A percentile compares a stretch with the other conserved stretches of the same genome.
Conservation (phyloP, 2,888 invertebrate species). For the Ophion obscuratus region DNA sequence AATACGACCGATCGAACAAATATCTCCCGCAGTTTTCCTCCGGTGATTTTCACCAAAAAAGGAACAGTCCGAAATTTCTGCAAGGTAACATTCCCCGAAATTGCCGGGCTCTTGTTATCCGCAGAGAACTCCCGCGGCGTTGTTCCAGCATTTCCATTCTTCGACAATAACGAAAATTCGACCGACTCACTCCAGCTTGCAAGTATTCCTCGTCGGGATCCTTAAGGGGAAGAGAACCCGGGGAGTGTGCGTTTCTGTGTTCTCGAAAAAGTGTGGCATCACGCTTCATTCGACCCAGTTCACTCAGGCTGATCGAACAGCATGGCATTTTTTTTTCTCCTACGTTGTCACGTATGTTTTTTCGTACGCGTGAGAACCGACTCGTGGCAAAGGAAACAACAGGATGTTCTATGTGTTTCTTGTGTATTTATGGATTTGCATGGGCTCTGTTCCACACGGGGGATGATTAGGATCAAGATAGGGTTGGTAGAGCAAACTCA, state of each 20-base stretch:
- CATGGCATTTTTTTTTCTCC: constrained; percentile 33
- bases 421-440: not conserved
- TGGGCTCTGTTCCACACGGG: not conserved
- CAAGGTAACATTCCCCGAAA: constrained; percentile 80
- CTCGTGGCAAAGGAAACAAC: not conserved
- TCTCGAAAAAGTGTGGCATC: constrained; percentile 58
- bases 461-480: not conserved
- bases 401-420: not conserved
- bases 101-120: constrained; percentile 68
- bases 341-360: constrained; percentile 42
- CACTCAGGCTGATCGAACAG: constrained; percentile 24
- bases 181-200: constrained; percentile 82
- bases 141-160: constrained; percentile 75
- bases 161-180: constrained; percentile 79
- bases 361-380: not conserved
- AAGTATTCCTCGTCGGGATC: constrained; percentile 73
- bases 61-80: constrained; percentile 71
- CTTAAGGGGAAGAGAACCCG: constrained; percentile 14
- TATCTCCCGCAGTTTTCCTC: constrained; percentile 59
- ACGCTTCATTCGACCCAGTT: constrained; percentile 60
- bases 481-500: not conserved
- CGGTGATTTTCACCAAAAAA: constrained; percentile 66
- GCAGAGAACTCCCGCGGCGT: constrained; percentile 65
- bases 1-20: constrained; percentile 33
- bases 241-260: constrained; percentile 55